phyloP scores from a whole-genome alignment of 2,888 invertebrate genomes.

The Drosophila borborema region DNA sequence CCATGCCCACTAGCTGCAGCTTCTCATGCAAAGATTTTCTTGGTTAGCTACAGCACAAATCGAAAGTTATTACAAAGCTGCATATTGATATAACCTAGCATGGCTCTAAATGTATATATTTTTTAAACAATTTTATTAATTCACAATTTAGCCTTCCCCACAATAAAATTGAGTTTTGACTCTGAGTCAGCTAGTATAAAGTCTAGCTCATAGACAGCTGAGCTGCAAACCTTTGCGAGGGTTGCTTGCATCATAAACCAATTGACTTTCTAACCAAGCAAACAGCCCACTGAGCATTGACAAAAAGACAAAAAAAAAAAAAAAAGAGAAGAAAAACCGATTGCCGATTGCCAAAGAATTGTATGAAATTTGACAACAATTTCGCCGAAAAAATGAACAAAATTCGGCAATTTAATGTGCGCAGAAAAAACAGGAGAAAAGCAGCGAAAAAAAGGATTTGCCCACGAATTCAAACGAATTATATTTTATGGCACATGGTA shows the following conservation, averaged over 20 bases:
- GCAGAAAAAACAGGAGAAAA: slow-evolving; percentile 43
- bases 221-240: slow-evolving; percentile 1
- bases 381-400: slow-evolving; percentile 31
- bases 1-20: too few relatives aligned
- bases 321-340: slow-evolving; percentile 34
- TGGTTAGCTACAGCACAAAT: too few relatives aligned
- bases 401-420: slow-evolving; percentile 55
- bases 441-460: slow-evolving; percentile 58
- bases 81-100: too few relatives aligned
- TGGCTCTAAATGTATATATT: too few relatives aligned
- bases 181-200: not conserved
- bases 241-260: slow-evolving; percentile 65
- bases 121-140: too few relatives aligned
- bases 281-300: slow-evolving; percentile 48
- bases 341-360: slow-evolving; percentile 47
- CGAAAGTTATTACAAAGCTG: too few relatives aligned
- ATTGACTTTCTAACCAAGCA: slow-evolving; percentile 72
- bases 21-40: too few relatives aligned
- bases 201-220: not conserved
- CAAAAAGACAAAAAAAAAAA: not conserved
- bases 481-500: slow-evolving; percentile 58
- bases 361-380: slow-evolving; percentile 43
- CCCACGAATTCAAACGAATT: slow-evolving; percentile 68
- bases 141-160: too few relatives aligned
- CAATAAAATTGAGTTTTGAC: too few relatives aligned